Percentiles rank a stretch among this genome's conserved stretches.
Conservation (phyloP, 2,888 invertebrate species). For the Hirtodrosophila trivittata region DNA sequence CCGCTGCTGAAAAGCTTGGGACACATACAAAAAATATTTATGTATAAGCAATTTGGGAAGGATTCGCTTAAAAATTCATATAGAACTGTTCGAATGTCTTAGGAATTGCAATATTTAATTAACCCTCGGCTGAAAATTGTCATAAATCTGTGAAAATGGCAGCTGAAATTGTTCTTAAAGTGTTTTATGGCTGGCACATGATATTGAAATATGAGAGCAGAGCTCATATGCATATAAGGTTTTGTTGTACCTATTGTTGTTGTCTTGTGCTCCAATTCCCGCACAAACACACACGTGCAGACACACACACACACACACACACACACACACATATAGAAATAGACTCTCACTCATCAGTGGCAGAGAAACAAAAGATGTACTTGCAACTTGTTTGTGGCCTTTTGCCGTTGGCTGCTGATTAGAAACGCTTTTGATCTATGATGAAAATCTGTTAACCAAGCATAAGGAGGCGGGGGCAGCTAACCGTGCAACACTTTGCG, state of each 20-base stretch:
- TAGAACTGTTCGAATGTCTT: slow-evolving; percentile 30
- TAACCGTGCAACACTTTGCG: slow-evolving; percentile 5
- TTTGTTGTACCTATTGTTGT: slow-evolving; percentile 2
- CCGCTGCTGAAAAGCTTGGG: slow-evolving; percentile 41
- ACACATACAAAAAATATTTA: slow-evolving; percentile 55
- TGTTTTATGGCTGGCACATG: slow-evolving; percentile 73
- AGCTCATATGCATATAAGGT: background rate
- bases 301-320: slow-evolving; percentile 5
- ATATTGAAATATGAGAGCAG: slow-evolving; percentile 35
- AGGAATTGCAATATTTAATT: slow-evolving; percentile 63
- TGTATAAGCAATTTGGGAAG: slow-evolving; percentile 56
- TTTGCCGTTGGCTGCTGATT: slow-evolving; percentile 47
- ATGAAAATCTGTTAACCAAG: slow-evolving; percentile 58
- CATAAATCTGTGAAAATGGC: slow-evolving; percentile 48
- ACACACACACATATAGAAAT: slow-evolving; percentile 8
- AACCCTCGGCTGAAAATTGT: slow-evolving; percentile 58
- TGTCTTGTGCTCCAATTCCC: slow-evolving; percentile 64
- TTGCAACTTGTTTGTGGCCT: slow-evolving; percentile 67
- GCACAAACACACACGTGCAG: slow-evolving; percentile 12
- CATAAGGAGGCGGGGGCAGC: slow-evolving; percentile 14
- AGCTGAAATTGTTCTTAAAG: slow-evolving; percentile 70
- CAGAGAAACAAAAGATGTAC: slow-evolving; percentile 43
- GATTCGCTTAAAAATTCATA: slow-evolving; percentile 45
- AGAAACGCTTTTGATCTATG: slow-evolving; percentile 67
- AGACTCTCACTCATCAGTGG: slow-evolving; percentile 14